Percentiles rank a stretch among this genome's conserved stretches.
Conservation (phyloP, 2,113 vertebrate species). For the Crotalus horridus region DNA sequence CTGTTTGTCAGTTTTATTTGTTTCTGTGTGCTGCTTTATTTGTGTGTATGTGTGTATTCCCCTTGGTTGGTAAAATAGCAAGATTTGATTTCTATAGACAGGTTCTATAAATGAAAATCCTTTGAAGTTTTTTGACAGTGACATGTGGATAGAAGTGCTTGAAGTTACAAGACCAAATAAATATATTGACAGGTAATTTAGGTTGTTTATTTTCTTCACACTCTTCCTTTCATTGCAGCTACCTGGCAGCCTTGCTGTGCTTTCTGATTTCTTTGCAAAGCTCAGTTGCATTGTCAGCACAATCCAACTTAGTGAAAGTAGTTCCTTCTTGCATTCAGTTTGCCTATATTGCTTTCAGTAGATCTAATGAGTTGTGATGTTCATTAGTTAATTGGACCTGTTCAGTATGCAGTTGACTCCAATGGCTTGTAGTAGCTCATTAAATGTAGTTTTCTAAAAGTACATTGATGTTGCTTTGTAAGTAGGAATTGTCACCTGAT, state of each 20-base stretch:
- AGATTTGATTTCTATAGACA: not conserved
- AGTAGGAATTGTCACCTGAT: conserved; percentile 42
- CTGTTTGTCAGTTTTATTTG: not conserved
- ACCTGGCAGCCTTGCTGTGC: conserved; percentile 33
- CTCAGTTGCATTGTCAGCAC: conserved; percentile 46
- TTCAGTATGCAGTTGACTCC: conserved; percentile 39
- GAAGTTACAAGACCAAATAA: conserved; percentile 24
- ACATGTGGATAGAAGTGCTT: not conserved
- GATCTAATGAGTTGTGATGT: conserved; percentile 30
- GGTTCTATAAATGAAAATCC: not conserved
- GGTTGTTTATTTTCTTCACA: conserved; percentile 36
- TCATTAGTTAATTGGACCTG: conserved; percentile 40
- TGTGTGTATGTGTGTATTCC: not conserved
- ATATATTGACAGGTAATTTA: conserved; percentile 40
- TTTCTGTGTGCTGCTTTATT: not conserved
- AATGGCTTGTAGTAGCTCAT: conserved; percentile 45
- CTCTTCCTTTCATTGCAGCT: conserved; percentile 39
- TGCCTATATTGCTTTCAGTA: not conserved
- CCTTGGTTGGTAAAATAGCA: conserved; percentile 12
- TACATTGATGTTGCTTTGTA: conserved; percentile 38
- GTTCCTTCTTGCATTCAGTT: not conserved
- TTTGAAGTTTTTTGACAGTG: not conserved
- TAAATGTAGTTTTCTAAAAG: conserved; percentile 33
- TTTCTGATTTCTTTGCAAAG: conserved; percentile 23
- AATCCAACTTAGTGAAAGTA: not conserved